Percentiles rank a stretch among this genome's conserved stretches.
Conservation (phyloP, 2,113 vertebrate genomes). For the Sebastes schlegelii region DNA sequence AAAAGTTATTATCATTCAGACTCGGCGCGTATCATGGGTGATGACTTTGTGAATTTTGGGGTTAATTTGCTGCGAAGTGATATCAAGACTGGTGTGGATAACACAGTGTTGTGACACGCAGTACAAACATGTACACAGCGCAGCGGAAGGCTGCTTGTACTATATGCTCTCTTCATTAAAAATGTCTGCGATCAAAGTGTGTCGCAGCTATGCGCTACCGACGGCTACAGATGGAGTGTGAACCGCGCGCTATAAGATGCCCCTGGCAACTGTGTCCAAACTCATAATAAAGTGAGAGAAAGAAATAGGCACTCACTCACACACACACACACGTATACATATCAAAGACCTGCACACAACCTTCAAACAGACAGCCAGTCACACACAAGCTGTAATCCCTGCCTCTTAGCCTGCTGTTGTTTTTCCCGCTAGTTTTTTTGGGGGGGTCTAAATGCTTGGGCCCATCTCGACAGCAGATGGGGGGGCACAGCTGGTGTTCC, state of each 20-base stretch:
- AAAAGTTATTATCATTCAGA: conserved; percentile 18
- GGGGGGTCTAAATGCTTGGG: conserved; percentile 51
- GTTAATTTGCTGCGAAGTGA: conserved; percentile 26
- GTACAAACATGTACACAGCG: conserved; percentile 13
- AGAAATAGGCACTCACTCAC: conserved; percentile 9
- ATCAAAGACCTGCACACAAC: conserved; percentile 55
- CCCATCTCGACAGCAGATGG: conserved; percentile 68
- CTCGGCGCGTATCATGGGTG: background rate
- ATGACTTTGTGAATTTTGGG: conserved; percentile 20
- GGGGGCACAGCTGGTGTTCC: conserved; percentile 78
- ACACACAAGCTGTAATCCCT: conserved; percentile 52
- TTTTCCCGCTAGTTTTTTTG: conserved; percentile 25
- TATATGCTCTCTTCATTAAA: conserved; percentile 40
- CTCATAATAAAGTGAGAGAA: conserved; percentile 39
- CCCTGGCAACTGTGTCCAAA: conserved; percentile 53
- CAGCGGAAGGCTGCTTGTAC: conserved; percentile 15
- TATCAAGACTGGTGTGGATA: conserved; percentile 3
- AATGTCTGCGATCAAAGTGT: conserved; percentile 59
- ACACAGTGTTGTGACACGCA: conserved; percentile 9
- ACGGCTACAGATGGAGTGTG: conserved; percentile 44
- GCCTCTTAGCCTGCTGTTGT: conserved; percentile 47
- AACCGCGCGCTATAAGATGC: conserved; percentile 1
- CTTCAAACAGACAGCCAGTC: conserved; percentile 54
- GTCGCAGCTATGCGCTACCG: conserved; percentile 38
- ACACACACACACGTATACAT: background rate